These are phyloP conservation scores for Tenrec ecaudatus DNA, from an alignment of 2,113 vertebrate genomes.

Conservation along the genomic window DNA sequence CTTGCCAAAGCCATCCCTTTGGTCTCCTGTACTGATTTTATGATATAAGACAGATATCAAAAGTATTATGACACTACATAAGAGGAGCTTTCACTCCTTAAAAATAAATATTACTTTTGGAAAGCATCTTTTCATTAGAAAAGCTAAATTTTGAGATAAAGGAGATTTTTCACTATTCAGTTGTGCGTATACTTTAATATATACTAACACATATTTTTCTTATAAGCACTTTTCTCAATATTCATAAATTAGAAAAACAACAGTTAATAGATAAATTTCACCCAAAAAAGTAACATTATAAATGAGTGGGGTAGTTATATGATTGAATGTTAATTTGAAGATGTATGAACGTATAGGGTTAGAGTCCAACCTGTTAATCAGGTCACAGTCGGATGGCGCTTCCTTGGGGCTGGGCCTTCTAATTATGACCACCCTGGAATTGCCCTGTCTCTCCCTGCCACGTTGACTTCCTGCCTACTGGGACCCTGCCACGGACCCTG, in stretches of 20 bases:
- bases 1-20: slow-evolving; percentile 2
- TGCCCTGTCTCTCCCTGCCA: too few relatives aligned
- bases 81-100: neutral
- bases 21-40: slow-evolving; percentile 26
- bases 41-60: slow-evolving; percentile 18
- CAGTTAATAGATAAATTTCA: neutral
- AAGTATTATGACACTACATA: neutral
- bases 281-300: neutral
- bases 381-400: too few relatives aligned
- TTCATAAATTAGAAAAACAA: slow-evolving; percentile 1
- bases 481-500: too few relatives aligned
- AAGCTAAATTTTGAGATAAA: slow-evolving; percentile 25
- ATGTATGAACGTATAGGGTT: too few relatives aligned
- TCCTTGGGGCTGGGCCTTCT: too few relatives aligned
- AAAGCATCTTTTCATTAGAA: slow-evolving; percentile 50
- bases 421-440: too few relatives aligned
- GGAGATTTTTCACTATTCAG: neutral
- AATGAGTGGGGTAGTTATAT: too few relatives aligned
- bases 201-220: neutral
- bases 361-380: too few relatives aligned
- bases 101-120: slow-evolving; percentile 8
- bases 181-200: neutral
- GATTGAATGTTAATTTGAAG: too few relatives aligned
- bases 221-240: slow-evolving; percentile 30
- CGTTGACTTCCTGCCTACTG: too few relatives aligned